Percentiles rank a stretch among this genome's conserved stretches.
phyloP scores from a whole-genome alignment of 2,113 vertebrate genomes.

The Sapajus apella region DNA sequence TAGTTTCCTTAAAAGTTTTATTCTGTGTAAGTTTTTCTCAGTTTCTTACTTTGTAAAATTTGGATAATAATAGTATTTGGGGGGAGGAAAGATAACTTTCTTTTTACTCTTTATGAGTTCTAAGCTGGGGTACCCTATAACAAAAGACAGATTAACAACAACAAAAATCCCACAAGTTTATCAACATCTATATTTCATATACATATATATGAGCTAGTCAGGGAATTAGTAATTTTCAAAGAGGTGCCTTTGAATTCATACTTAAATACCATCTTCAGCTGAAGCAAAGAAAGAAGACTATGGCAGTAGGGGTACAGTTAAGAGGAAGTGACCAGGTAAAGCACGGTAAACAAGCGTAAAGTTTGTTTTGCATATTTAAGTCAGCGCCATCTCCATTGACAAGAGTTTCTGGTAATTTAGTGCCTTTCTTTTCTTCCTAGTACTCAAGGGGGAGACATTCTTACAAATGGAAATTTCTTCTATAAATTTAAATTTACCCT shows the following conservation, averaged over 20 bases:
- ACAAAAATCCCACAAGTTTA: not conserved
- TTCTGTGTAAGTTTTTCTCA: not conserved
- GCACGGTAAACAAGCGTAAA: not conserved
- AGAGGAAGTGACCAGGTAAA: not conserved
- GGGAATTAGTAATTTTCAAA: not conserved
- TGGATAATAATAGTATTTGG: not conserved
- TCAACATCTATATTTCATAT: not conserved
- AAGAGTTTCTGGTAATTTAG: not conserved
- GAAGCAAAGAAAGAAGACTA: not conserved
- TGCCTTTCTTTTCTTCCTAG: not conserved
- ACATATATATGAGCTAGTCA: not conserved
- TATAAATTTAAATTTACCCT: not conserved
- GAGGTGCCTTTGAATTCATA: not conserved
- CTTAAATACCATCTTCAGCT: not conserved
- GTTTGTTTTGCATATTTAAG: not conserved
- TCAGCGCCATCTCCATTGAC: not conserved
- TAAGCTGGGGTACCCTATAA: not conserved
- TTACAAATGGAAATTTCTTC: not conserved
- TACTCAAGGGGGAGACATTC: not conserved
- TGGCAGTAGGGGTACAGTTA: not conserved
- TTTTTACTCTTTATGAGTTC: not conserved
- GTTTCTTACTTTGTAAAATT: not conserved
- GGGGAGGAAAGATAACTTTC: not conserved
- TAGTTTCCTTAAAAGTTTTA: slow-evolving; percentile 16
- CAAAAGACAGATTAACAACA: not conserved